These are phyloP conservation scores for Gila robusta DNA, from an alignment of 2,797 vertebrate genomes.

Conservation along the genomic window DNA sequence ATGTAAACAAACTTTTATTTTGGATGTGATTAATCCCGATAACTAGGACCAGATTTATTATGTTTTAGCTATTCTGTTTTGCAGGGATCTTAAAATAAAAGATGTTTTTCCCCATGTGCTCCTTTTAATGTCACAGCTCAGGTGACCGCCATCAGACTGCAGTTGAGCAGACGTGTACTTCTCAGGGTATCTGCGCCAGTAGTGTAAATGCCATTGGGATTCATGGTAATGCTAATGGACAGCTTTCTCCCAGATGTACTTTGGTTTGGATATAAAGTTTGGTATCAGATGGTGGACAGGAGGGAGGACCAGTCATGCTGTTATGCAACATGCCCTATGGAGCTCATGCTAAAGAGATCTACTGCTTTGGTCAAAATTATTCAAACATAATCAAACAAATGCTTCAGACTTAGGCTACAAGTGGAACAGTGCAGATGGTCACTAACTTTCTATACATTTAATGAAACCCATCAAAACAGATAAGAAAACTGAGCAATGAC, in stretches of 20 bases:
- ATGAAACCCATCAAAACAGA: constrained; percentile 1
- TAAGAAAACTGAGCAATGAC: background rate
- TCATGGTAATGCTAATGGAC: background rate
- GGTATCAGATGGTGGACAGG: background rate
- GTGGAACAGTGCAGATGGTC: background rate
- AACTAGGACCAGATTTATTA: background rate
- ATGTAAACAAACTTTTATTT: too few species aligned
- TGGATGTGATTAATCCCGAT: too few species aligned
- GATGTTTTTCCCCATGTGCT: background rate
- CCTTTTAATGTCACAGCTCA: background rate
- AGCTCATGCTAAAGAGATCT: background rate
- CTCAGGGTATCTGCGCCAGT: background rate
- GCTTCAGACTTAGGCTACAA: background rate
- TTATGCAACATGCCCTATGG: background rate
- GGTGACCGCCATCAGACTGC: background rate
- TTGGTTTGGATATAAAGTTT: background rate
- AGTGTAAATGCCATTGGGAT: background rate
- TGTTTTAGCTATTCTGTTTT: background rate
- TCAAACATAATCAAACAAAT: background rate
- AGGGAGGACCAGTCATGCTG: background rate
- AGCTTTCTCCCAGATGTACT: background rate
- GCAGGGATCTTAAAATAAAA: background rate
- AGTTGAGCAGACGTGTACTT: background rate
- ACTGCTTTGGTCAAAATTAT: background rate
- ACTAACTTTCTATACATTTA: background rate